Conservation (phyloP, 2,113 vertebrate genomes). For the Alexandromys fortis region DNA sequence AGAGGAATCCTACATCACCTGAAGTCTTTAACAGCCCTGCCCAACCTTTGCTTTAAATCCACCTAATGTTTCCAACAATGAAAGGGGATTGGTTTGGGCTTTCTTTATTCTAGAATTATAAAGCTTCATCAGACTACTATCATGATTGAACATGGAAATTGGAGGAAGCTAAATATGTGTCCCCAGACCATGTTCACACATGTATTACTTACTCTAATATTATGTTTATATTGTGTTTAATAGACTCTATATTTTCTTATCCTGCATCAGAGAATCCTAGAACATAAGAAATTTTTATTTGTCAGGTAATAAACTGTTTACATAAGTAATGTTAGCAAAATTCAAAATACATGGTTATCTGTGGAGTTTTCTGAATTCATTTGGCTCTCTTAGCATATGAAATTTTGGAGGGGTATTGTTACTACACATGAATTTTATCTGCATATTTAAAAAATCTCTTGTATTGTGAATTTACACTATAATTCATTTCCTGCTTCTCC, state of each 20-base stretch:
- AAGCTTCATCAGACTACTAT: background rate
- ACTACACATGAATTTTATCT: background rate
- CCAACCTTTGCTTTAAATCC: background rate
- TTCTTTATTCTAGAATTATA: background rate
- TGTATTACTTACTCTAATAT: background rate
- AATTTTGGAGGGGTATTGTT: background rate
- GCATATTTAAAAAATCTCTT: constrained; percentile 12
- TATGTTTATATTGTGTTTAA: background rate
- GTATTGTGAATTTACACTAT: background rate
- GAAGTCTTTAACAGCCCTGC: fast-evolving
- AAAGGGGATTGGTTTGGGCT: background rate
- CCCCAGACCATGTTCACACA: background rate
- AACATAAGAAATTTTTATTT: background rate
- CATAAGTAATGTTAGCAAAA: constrained; percentile 11
- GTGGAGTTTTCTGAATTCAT: background rate
- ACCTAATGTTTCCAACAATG: background rate
- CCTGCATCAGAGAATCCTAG: background rate
- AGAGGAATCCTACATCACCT: background rate
- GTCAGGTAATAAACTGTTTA: background rate
- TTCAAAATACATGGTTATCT: background rate
- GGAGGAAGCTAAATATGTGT: background rate
- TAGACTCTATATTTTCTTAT: background rate
- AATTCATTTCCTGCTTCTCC: constrained; percentile 60
- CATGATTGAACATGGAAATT: background rate
- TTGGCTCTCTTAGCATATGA: background rate